Conservation (phyloP, 2,113 vertebrate genomes). For the Anas platyrhynchos region DNA sequence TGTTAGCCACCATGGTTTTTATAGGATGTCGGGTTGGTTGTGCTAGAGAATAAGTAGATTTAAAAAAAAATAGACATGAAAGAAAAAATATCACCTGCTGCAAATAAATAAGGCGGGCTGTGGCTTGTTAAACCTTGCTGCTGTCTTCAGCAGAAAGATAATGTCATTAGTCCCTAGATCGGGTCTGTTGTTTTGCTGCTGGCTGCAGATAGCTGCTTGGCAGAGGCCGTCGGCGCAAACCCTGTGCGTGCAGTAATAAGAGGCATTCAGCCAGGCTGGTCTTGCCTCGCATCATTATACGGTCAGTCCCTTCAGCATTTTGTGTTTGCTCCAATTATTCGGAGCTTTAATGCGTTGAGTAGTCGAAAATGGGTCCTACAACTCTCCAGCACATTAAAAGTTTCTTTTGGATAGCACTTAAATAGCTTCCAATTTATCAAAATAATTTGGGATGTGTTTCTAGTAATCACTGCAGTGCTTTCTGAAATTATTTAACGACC, state of each 20-base stretch:
- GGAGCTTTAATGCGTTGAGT: neutral
- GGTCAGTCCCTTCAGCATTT: neutral
- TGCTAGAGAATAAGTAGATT: neutral
- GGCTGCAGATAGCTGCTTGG: neutral
- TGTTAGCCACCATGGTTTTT: neutral
- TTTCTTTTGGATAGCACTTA: neutral
- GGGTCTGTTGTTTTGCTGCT: neutral
- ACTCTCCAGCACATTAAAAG: neutral
- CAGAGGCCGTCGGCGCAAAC: neutral
- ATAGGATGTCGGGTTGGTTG: neutral
- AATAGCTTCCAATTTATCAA: conserved; percentile 23
- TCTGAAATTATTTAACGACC: conserved; percentile 6
- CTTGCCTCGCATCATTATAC: neutral
- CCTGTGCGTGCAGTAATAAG: accelerated
- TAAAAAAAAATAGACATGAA: neutral
- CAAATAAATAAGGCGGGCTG: accelerated
- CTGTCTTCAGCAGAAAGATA: neutral
- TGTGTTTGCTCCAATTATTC: neutral
- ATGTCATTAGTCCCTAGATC: neutral
- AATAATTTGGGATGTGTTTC: conserved; percentile 27
- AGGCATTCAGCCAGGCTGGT: neutral
- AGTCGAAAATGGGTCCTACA: neutral
- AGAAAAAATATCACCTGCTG: neutral
- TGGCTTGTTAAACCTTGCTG: neutral
- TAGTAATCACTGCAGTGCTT: neutral